These are phyloP conservation scores for Micromussa lordhowensis DNA, from an alignment of 92 coral and sea anemone species.

Conservation along the genomic window DNA sequence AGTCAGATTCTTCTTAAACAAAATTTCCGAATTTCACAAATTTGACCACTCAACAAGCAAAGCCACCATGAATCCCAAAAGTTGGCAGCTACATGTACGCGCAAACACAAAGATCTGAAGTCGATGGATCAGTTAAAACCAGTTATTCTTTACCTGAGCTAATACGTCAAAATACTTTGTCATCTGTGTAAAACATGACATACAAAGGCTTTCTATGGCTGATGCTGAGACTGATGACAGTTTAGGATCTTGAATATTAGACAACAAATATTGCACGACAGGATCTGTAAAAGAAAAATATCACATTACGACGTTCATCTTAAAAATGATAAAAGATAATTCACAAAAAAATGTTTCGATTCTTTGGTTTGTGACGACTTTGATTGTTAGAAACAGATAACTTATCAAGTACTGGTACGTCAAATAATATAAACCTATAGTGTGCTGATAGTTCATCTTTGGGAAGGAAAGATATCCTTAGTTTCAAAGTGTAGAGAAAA, in stretches of 20 bases:
- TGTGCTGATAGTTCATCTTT: no score
- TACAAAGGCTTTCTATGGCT: conserved; percentile 86
- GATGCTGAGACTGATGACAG: conserved; percentile 86
- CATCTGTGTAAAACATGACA: conserved; percentile 86
- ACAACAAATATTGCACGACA: conserved; percentile 74
- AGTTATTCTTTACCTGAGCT: conserved; percentile 75
- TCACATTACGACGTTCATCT: not conserved
- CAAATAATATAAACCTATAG: no score
- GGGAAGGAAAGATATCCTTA: no score
- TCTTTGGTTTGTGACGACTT: not conserved
- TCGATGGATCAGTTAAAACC: not conserved
- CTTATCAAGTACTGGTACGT: no score
- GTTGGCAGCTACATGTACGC: not conserved
- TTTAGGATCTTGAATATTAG: conserved; percentile 73
- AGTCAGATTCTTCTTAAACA: not conserved
- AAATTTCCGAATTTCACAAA: not conserved
- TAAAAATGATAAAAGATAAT: not conserved
- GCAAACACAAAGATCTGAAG: not conserved
- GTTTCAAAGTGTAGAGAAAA: no score
- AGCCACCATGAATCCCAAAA: not conserved
- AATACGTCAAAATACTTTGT: conserved; percentile 89
- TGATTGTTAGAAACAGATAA: not conserved
- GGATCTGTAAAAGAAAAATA: conserved; percentile 70
- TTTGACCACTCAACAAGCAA: not conserved
- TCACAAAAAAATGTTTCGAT: not conserved